A percentile compares a stretch with the other conserved stretches of the same genome.
phyloP scores from a whole-genome alignment of 2,888 invertebrate genomes.

The Diaprepes abbreviatus region DNA sequence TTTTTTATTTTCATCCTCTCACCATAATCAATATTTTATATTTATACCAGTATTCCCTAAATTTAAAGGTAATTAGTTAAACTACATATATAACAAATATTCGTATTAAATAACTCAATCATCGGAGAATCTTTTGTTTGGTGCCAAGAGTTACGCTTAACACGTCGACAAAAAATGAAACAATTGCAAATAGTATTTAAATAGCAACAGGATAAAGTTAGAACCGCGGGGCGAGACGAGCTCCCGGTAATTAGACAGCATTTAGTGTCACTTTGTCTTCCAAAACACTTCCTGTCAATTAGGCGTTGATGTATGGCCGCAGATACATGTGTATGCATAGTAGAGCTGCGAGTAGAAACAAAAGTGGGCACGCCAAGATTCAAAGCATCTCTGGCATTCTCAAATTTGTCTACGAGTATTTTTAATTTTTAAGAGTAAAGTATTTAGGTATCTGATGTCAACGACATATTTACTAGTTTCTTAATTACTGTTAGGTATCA shows the following conservation, averaged over 20 bases:
- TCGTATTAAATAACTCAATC: conserved; percentile 52
- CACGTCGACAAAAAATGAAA: conserved; percentile 51
- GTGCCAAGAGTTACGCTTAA: conserved; percentile 30
- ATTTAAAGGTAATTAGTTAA: neutral
- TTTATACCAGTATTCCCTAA: too few species aligned
- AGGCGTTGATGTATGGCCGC: conserved; percentile 67
- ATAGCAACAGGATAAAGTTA: conserved; percentile 59
- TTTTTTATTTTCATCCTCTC: too few species aligned
- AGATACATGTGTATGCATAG: conserved; percentile 56
- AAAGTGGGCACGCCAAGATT: conserved; percentile 28
- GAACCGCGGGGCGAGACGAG: conserved; percentile 52
- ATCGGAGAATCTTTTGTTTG: conserved; percentile 23
- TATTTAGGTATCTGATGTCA: neutral
- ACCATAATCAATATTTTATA: too few species aligned
- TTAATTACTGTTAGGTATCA: too few species aligned
- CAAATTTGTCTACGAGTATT: conserved; percentile 62
- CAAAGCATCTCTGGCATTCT: conserved; percentile 57
- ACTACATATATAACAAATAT: conserved; percentile 1
- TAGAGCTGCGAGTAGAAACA: conserved; percentile 32
- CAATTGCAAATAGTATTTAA: conserved; percentile 64
- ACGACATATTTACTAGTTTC: neutral
- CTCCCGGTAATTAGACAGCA: conserved; percentile 67
- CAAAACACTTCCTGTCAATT: conserved; percentile 67
- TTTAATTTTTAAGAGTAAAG: conserved; percentile 34
- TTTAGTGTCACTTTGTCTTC: conserved; percentile 70